These are phyloP conservation scores for Phymastichus coffea DNA, from an alignment of 1,140 invertebrate species.

Conservation along the genomic window DNA sequence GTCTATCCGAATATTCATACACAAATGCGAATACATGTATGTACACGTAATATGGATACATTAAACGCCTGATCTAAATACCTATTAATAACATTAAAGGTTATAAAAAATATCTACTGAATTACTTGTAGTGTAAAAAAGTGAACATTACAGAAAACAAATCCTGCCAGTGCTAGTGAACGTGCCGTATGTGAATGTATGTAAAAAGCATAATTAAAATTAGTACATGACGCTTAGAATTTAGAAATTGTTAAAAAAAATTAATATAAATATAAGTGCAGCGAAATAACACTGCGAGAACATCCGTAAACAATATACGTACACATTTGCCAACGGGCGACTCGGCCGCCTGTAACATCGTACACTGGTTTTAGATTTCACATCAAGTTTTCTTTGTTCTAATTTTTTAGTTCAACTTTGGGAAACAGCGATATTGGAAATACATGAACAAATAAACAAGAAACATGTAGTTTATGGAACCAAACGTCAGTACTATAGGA, in stretches of 20 bases:
- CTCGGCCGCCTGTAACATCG: conserved; percentile 56
- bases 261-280: conserved; percentile 5
- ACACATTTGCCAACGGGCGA: conserved; percentile 60
- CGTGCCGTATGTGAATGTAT: too few species aligned
- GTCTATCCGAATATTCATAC: too few species aligned
- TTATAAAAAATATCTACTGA: too few species aligned
- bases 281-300: too few species aligned
- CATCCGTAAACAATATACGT: conserved; percentile 53
- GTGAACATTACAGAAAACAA: not conserved
- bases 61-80: too few species aligned
- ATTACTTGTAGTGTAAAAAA: too few species aligned
- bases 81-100: too few species aligned
- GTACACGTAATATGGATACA: too few species aligned
- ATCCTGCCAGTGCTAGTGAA: too few species aligned
- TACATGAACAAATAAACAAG: not conserved
- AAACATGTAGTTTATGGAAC: not conserved
- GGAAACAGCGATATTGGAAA: not conserved
- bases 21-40: too few species aligned
- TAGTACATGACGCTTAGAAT: conserved; percentile 24
- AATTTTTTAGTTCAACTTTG: too few species aligned
- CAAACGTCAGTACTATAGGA: conserved; percentile 13
- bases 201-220: conserved; percentile 6
- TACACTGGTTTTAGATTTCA: conserved; percentile 13
- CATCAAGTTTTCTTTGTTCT: not conserved
- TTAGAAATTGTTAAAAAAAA: too few species aligned